Conservation (phyloP, 2,797 vertebrate species). For the Dicrostonyx torquatus region DNA sequence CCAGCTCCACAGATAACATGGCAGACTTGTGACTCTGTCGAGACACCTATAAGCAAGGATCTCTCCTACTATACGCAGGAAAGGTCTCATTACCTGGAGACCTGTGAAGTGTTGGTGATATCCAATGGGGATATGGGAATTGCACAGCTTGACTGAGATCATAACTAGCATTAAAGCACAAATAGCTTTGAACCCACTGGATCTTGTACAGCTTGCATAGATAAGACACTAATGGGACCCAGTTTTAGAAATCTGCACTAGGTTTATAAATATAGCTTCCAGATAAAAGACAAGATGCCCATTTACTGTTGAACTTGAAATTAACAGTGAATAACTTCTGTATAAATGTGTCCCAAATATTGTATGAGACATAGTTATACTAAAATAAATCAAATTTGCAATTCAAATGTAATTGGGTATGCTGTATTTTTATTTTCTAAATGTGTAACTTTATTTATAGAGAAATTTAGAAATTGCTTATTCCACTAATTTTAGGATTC, state of each 20-base stretch:
- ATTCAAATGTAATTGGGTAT: constrained; percentile 21
- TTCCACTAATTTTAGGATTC: not conserved
- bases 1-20: not conserved
- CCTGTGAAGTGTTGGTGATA: not conserved
- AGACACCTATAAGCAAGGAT: not conserved
- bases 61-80: not conserved
- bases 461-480: not conserved
- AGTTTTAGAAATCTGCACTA: not conserved
- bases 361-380: not conserved
- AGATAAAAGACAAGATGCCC: constrained; percentile 19
- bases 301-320: constrained; percentile 54
- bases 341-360: constrained; percentile 11
- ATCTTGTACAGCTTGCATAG: not conserved
- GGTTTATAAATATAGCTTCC: constrained; percentile 23
- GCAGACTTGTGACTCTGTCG: not conserved
- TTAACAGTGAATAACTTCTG: constrained; percentile 15
- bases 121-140: not conserved
- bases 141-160: not conserved
- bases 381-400: constrained; percentile 5
- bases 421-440: constrained; percentile 37
- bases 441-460: not conserved
- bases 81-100: not conserved
- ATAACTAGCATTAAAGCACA: not conserved
- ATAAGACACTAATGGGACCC: not conserved
- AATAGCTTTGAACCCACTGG: not conserved